These are phyloP conservation scores for Nylanderia fulva DNA, from an alignment of 1,140 invertebrate species.

Conservation along the genomic window DNA sequence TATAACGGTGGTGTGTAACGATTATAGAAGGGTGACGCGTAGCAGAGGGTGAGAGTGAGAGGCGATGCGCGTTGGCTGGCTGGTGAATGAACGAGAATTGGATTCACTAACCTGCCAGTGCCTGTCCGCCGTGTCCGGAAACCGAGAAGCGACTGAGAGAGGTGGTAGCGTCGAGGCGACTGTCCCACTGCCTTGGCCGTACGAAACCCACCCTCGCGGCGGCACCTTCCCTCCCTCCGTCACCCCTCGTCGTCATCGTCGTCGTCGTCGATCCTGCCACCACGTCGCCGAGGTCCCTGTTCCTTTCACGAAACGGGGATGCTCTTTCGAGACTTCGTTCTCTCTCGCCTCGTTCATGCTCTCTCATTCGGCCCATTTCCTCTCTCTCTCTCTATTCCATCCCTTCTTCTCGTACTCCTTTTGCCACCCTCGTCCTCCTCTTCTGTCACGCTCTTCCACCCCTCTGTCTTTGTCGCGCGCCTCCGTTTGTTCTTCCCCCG, in stretches of 20 bases:
- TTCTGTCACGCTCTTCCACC: background rate
- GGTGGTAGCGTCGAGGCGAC: conserved; percentile 67
- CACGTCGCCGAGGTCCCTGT: conserved; percentile 49
- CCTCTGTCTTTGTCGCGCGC: background rate
- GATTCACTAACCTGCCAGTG: conserved; percentile 73
- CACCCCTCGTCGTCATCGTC: conserved; percentile 2
- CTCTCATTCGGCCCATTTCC: conserved; percentile 9
- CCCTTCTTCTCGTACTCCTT: background rate
- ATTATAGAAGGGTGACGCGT: conserved; percentile 42
- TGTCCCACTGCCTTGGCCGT: conserved; percentile 68
- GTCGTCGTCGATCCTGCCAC: conserved; percentile 1
- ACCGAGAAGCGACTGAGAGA: conserved; percentile 73
- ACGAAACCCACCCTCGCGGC: conserved; percentile 55
- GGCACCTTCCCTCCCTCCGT: background rate
- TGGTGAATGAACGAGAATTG: conserved; percentile 72
- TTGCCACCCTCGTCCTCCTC: background rate
- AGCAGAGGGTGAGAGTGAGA: conserved; percentile 48
- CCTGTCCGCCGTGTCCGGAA: conserved; percentile 72
- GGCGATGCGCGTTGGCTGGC: conserved; percentile 40
- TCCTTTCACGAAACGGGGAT: conserved; percentile 51
- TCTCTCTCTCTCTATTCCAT: background rate
- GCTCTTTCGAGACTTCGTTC: conserved; percentile 43
- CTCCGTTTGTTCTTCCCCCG: background rate
- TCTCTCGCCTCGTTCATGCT: conserved; percentile 26
- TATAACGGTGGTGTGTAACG: conserved; percentile 14